Conservation (phyloP, 2,113 vertebrate genomes). For the Semicossyphus pulcher region DNA sequence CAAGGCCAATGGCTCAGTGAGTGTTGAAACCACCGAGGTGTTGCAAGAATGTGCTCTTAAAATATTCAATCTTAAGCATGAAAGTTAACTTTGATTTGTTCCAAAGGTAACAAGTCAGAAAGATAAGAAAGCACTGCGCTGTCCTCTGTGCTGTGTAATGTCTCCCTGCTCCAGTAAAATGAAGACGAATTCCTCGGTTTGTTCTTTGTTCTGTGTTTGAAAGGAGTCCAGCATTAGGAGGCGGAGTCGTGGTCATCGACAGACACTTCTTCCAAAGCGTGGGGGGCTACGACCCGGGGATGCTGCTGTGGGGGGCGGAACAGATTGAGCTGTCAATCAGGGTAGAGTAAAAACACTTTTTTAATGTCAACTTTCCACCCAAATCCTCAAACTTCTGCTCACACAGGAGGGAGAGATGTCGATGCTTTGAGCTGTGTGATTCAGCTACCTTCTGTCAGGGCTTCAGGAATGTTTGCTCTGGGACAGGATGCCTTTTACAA, state of each 20-base stretch:
- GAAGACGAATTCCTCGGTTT: background rate
- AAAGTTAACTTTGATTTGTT: too few relatives aligned
- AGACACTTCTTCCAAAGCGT: constrained; percentile 90
- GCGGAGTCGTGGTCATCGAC: constrained; percentile 87
- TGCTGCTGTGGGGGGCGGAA: constrained; percentile 85
- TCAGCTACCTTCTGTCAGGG: constrained; percentile 41
- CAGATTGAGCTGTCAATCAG: constrained; percentile 91
- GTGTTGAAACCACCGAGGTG: too few relatives aligned
- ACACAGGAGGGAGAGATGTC: background rate
- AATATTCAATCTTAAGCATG: too few relatives aligned
- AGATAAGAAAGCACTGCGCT: too few relatives aligned
- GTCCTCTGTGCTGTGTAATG: too few relatives aligned
- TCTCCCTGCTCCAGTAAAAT: background rate
- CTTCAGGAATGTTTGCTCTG: constrained; percentile 41
- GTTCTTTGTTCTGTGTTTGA: background rate
- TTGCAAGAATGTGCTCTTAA: too few relatives aligned
- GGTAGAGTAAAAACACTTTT: constrained; percentile 78
- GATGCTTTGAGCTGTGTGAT: constrained; percentile 14
- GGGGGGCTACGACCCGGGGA: constrained; percentile 89
- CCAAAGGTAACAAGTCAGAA: too few relatives aligned
- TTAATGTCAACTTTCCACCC: background rate
- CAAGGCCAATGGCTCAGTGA: too few relatives aligned
- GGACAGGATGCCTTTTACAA: constrained; percentile 55
- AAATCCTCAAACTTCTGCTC: constrained; percentile 5
- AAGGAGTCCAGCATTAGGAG: constrained; percentile 88